phyloP scores from a whole-genome alignment of 2,797 vertebrate genomes.

The Xiphorhynchus erythropygius region DNA sequence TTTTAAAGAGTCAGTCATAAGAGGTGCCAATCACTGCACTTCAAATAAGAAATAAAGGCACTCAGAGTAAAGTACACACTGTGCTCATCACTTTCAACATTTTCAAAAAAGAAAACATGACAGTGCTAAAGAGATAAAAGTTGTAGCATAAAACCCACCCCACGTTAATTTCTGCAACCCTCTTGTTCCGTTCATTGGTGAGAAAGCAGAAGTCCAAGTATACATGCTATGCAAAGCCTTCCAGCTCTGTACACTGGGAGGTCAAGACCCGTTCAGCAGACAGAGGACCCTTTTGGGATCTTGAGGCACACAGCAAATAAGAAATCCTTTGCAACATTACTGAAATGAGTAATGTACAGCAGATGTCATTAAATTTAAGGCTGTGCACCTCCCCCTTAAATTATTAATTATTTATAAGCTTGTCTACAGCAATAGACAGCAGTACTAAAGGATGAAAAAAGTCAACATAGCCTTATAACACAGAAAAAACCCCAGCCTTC shows the following conservation, averaged over 20 bases:
- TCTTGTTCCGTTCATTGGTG: neutral
- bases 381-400: neutral
- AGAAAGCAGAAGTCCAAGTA: neutral
- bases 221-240: neutral
- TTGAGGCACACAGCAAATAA: neutral
- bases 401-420: neutral
- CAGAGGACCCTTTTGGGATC: neutral
- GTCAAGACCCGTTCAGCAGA: neutral
- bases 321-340: neutral
- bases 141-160: neutral
- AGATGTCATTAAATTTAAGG: neutral
- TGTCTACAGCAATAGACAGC: neutral
- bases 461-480: neutral
- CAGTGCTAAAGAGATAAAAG: neutral
- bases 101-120: neutral
- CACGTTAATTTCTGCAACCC: neutral
- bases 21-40: neutral
- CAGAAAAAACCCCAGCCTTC: fast-evolving
- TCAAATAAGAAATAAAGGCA: neutral
- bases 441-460: neutral
- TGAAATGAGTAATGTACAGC: neutral
- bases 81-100: neutral
- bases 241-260: neutral
- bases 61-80: neutral
- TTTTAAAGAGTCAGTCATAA: neutral